Percentiles rank a stretch among this genome's conserved stretches.
Evolutionary conservation across 2,888 invertebrate species (phyloP).

Genomic region (Serrognathus titanus): DNA sequence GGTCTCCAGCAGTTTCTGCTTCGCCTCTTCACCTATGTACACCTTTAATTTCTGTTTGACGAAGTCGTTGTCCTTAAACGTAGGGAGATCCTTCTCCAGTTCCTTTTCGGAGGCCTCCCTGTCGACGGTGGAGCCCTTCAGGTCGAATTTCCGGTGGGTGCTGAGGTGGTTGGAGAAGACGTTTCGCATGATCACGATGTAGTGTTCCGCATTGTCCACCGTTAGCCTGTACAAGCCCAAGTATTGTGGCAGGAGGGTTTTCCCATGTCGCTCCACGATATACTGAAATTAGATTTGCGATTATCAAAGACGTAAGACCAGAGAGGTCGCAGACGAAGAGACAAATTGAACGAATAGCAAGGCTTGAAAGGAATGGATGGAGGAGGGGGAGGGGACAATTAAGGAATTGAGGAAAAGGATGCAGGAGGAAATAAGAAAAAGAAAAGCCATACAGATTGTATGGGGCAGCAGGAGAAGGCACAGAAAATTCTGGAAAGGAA

Average conservation of each 20-base stretch:
- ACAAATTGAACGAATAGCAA: too few species aligned
- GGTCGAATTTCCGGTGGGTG: slow-evolving; percentile 93
- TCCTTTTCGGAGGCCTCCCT: slow-evolving; percentile 98
- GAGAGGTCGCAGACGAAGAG: slow-evolving; percentile 8
- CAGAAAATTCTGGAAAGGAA: too few species aligned
- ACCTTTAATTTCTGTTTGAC: slow-evolving; percentile 89
- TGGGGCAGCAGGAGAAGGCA: too few species aligned
- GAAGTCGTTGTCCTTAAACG: slow-evolving; percentile 98
- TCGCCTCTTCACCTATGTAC: slow-evolving; percentile 78
- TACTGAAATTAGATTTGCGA: slow-evolving; percentile 62
- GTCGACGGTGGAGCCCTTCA: slow-evolving; percentile 98
- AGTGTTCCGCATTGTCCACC: slow-evolving; percentile 96
- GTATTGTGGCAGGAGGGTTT: slow-evolving; percentile 96
- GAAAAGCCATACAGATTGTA: too few species aligned
- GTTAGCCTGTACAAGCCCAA: slow-evolving; percentile 98
- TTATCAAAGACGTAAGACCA: too few species aligned
- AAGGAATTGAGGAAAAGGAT: too few species aligned
- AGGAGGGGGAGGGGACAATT: too few species aligned
- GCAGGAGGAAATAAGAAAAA: background rate
- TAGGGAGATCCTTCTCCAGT: slow-evolving; percentile 93
- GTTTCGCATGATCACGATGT: slow-evolving; percentile 94
- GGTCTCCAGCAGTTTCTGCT: slow-evolving; percentile 86
- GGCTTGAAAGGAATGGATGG: too few species aligned
- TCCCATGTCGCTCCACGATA: slow-evolving; percentile 96
- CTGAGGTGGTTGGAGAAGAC: slow-evolving; percentile 92